Base-by-base conservation (phyloP, 2,888 invertebrate species). In the Dusona sp. region DNA sequence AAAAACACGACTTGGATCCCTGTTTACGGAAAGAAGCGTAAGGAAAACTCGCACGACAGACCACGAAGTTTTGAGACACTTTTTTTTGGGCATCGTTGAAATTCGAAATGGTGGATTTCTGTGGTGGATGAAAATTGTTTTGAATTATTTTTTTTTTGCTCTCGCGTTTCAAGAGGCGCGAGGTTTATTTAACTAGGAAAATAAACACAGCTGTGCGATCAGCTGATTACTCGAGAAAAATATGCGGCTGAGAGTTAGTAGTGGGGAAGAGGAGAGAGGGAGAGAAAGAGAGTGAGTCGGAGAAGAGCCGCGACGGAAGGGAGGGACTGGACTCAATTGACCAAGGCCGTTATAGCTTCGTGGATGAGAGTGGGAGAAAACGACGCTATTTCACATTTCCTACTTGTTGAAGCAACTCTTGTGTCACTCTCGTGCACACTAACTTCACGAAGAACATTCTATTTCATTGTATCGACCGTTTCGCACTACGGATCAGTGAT, bases 381-480 rank as follows among this genome's bases (percentile, higher is more conserved):
- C 74, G 81, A 84, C 81, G 84, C 81, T 75, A 64, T 67, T 83
- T 33, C 80, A 19, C 51, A 64, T 79, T 74, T 72, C 54, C 38
- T 29, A 57, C 67, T 51, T 36, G 51, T 54, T 29, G 1, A 45
- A 64, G 42, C 45, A 64, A 51, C 48, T 48, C 33, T 16, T 42
- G 61, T 25, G n/a, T 19, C 13, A 51, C 22, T 67, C 33, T 48
- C 16, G 25, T 51, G 36, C 11, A 33, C 33, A 38, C 25, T 25
- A 33, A 36, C 4, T n/a, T 8, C 22, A 33, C 13, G 19, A 45
- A 38, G 25, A 57, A 67, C 51, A 38, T 79, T n/a, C 19, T 11
- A 22, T 67, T 6, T 67, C 29, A 29, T 61, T 29, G 11, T 73
- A 7, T 48, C 22, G 6, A 42, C 51, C 51, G n/a, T 81, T 42